phyloP scores from a whole-genome alignment of 2,888 invertebrate genomes.

The Cosmorhoe ocellata region DNA sequence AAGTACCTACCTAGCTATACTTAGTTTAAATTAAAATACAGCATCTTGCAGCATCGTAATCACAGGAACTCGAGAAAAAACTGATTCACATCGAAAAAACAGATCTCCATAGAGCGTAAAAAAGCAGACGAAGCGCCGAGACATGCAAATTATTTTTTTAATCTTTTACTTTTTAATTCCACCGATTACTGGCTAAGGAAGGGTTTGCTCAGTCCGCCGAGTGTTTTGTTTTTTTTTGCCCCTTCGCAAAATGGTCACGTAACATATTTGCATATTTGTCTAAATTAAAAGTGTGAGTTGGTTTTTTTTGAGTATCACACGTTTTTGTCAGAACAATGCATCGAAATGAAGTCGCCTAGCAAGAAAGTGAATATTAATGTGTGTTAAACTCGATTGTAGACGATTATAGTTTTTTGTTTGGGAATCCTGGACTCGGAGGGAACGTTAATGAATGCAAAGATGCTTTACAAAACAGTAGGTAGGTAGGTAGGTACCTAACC shows the following conservation, averaged over 20 bases:
- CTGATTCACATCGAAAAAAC: slow-evolving; percentile 67
- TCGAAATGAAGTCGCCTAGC: slow-evolving; percentile 57
- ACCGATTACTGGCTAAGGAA: slow-evolving; percentile 69
- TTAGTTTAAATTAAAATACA: neutral
- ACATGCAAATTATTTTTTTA: slow-evolving; percentile 74
- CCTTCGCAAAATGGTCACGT: slow-evolving; percentile 80
- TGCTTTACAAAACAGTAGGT: slow-evolving; percentile 6
- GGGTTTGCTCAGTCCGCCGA: slow-evolving; percentile 68
- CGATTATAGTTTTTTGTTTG: slow-evolving; percentile 51
- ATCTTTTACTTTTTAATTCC: slow-evolving; percentile 64
- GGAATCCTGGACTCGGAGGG: slow-evolving; percentile 38
- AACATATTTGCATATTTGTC: slow-evolving; percentile 74
- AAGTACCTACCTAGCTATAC: neutral
- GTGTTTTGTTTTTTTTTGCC: slow-evolving; percentile 71
- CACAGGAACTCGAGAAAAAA: slow-evolving; percentile 70
- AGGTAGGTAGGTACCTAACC: no score
- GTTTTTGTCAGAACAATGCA: slow-evolving; percentile 68
- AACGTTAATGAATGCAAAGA: slow-evolving; percentile 10
- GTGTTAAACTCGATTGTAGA: slow-evolving; percentile 44
- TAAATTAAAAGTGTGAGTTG: slow-evolving; percentile 71
- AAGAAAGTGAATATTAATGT: slow-evolving; percentile 66
- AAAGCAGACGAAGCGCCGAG: slow-evolving; percentile 53
- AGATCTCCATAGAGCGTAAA: slow-evolving; percentile 59
- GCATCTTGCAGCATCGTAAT: slow-evolving; percentile 24
- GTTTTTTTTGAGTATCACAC: slow-evolving; percentile 75